Conservation (phyloP, 1,140 invertebrate genomes). For the Anastrepha ludens region DNA sequence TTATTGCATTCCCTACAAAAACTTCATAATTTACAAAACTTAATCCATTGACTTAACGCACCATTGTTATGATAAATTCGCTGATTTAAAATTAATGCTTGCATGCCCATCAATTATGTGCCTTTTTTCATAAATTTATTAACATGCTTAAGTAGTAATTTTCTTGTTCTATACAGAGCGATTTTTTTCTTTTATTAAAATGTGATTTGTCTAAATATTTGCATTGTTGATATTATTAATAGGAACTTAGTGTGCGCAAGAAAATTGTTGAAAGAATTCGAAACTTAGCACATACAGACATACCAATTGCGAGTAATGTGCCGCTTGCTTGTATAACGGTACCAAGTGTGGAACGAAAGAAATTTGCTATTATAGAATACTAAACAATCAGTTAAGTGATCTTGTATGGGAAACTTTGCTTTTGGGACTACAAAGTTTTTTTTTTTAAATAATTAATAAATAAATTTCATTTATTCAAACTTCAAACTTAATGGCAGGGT, state of each 20-base stretch:
- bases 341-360: too few relatives aligned
- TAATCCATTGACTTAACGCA: neutral
- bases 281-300: neutral
- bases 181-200: neutral
- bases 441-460: too few relatives aligned
- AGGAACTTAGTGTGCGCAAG: neutral
- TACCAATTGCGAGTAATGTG: too few relatives aligned
- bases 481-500: too few relatives aligned
- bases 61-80: slow-evolving; percentile 19
- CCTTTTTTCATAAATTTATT: neutral
- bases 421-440: too few relatives aligned
- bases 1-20: neutral
- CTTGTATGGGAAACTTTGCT: too few relatives aligned
- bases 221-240: slow-evolving; percentile 12
- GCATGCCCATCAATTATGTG: slow-evolving; percentile 1
- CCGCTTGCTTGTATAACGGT: too few relatives aligned
- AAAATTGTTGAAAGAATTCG: neutral
- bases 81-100: slow-evolving; percentile 33
- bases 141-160: neutral
- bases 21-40: neutral
- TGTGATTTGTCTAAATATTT: slow-evolving; percentile 30
- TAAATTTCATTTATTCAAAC: too few relatives aligned
- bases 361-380: too few relatives aligned
- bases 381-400: too few relatives aligned
- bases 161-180: neutral